Percentiles rank a stretch among this genome's conserved stretches.
Evolutionary conservation across 2,888 invertebrate species (phyloP).

Genomic region (Idaea dimidiata): DNA sequence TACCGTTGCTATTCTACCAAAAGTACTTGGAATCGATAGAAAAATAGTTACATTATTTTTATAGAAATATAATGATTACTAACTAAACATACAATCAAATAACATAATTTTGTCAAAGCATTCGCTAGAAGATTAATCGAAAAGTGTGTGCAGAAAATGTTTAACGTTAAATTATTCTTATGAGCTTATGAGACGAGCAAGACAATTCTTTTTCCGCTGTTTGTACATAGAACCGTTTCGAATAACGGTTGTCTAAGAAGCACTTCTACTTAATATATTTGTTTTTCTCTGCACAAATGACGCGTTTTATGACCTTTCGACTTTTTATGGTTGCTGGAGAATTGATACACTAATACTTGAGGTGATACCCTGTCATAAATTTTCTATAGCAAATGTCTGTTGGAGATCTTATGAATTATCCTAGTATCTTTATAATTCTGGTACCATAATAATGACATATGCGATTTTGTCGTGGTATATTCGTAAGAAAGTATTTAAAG

Average conservation of each 20-base stretch:
- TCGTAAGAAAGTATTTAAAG: not conserved
- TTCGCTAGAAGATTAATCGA: not conserved
- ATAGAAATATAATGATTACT: no score
- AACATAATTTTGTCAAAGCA: not conserved
- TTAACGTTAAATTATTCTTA: not conserved
- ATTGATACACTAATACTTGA: conserved; percentile 32
- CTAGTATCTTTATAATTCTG: not conserved
- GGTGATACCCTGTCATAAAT: conserved; percentile 16
- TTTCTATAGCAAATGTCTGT: not conserved
- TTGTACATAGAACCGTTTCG: conserved; percentile 46
- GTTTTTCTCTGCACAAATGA: conserved; percentile 58
- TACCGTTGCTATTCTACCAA: no score
- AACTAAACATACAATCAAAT: not conserved
- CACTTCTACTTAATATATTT: conserved; percentile 63
- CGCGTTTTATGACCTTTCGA: conserved; percentile 52
- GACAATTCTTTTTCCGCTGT: conserved; percentile 39
- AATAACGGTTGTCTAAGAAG: conserved; percentile 55
- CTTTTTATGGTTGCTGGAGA: conserved; percentile 43
- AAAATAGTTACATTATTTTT: no score
- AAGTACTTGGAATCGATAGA: no score
- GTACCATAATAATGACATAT: not conserved
- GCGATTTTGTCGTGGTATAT: not conserved
- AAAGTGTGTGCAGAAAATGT: not conserved
- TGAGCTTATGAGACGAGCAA: conserved; percentile 3
- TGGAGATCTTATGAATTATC: not conserved